Conservation (phyloP, 2,113 vertebrate genomes). For the Alethe castanea region DNA sequence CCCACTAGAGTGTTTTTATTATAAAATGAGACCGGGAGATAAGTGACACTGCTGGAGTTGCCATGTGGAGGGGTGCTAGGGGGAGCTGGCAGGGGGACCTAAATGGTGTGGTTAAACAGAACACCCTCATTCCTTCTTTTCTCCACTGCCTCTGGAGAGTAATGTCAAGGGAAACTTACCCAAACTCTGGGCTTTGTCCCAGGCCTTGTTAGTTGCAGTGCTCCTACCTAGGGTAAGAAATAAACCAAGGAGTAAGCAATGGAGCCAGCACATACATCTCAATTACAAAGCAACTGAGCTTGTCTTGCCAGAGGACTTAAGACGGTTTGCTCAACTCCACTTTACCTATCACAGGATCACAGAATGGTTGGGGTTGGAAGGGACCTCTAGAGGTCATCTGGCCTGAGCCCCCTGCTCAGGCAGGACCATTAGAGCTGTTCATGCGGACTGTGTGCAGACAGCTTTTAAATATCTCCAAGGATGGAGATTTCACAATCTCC, state of each 20-base stretch:
- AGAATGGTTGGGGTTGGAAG: not conserved
- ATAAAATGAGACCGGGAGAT: not conserved
- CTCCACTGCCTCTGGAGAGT: not conserved
- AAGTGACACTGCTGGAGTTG: not conserved
- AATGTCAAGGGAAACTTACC: not conserved
- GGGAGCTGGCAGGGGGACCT: not conserved
- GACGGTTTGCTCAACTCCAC: not conserved
- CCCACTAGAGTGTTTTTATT: not conserved
- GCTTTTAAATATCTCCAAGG: not conserved
- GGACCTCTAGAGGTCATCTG: not conserved
- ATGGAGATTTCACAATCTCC: not conserved
- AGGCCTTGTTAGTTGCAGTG: fast-evolving
- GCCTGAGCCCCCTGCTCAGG: not conserved
- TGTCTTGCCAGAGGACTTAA: not conserved
- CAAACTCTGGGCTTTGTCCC: not conserved
- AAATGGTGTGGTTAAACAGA: fast-evolving
- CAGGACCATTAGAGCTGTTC: fast-evolving
- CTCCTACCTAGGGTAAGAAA: not conserved
- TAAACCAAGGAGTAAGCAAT: not conserved
- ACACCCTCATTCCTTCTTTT: not conserved
- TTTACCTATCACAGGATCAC: not conserved
- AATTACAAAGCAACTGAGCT: not conserved
- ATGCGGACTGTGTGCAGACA: not conserved
- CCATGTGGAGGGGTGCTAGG: fast-evolving
- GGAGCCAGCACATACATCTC: not conserved